Base-by-base conservation (phyloP, 2,888 invertebrate genomes). In the Callimorpha dominula region DNA sequence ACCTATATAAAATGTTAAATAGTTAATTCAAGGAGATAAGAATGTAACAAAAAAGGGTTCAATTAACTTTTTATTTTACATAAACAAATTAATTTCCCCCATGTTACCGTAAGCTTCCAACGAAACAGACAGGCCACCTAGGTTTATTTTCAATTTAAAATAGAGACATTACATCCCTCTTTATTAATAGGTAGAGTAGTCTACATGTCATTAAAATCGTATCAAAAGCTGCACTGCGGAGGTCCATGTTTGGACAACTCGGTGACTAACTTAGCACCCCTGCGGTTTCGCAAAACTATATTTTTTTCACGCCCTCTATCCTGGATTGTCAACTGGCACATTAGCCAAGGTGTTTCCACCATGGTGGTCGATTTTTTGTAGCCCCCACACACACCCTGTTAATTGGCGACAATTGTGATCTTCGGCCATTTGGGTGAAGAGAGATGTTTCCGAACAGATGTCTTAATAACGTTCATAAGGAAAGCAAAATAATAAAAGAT, bases 331-430 rank as follows among this genome's bases (percentile, higher is more conserved):
- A 95, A 91, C 94, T 93, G 89, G 86, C 92, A 95, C 94, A 94
- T 95, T 95, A 95, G 87, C 92, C 93, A 93, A 94, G 94, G 94
- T 95, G 94, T 94, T 91, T 87, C 87, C 90, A 88, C 89, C 83
- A 84, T 84, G 95, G 95, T 94, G 95, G 95, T 93, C 95, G 80
- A 79, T 94, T 94, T 94, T 93, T 89, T 71, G 60, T 52, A 85
- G 78, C 81, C 2, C 86, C 81, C 81, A 84, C 84, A 84, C 84
- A 84, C 87, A 86, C 86, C 77, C 90, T 89, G 93, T 94, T 95
- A 94, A 95, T 95, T 94, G 95, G 91, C 93, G 95, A 95, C 95
- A 95, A 94, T 94, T 90, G 92, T 91, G 93, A 93, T 94, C 90
- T 92, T 88, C 90, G 88, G 88, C 90, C 89, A 88, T 90, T 91